These are phyloP conservation scores for Drosophila setosimentum DNA, from an alignment of 2,888 invertebrate species.

Conservation along the genomic window DNA sequence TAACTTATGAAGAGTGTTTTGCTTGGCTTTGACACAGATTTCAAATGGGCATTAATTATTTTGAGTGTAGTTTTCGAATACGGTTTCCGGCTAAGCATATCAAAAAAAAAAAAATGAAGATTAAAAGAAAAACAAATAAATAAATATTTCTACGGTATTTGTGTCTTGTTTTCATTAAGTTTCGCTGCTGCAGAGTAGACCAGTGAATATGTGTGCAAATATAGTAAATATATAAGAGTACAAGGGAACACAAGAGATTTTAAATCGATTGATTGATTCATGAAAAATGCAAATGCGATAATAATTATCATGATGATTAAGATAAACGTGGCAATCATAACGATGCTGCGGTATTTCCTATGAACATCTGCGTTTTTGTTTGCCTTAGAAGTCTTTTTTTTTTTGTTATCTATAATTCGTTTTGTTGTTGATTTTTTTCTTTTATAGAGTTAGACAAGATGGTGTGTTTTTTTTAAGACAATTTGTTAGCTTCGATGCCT, in stretches of 20 bases:
- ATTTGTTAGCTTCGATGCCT: slow-evolving; percentile 69
- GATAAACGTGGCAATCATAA: slow-evolving; percentile 39
- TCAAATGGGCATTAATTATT: background rate
- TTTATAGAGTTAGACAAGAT: slow-evolving; percentile 39
- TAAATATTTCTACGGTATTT: slow-evolving; percentile 10
- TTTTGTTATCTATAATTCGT: slow-evolving; percentile 45
- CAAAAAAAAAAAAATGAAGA: background rate
- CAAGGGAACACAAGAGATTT: slow-evolving; percentile 39
- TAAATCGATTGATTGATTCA: slow-evolving; percentile 72
- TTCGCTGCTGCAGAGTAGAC: slow-evolving; percentile 41
- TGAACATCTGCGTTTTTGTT: slow-evolving; percentile 50
- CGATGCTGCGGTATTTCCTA: slow-evolving; percentile 68
- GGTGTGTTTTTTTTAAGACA: slow-evolving; percentile 65
- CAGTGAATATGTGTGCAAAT: slow-evolving; percentile 24
- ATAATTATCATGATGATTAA: slow-evolving; percentile 27
- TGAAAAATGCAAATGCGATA: slow-evolving; percentile 71
- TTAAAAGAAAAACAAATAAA: slow-evolving; percentile 1
- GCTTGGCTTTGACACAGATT: slow-evolving; percentile 26
- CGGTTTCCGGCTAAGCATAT: slow-evolving; percentile 30
- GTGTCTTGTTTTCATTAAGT: slow-evolving; percentile 42
- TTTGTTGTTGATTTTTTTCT: slow-evolving; percentile 28
- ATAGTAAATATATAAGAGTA: slow-evolving; percentile 23
- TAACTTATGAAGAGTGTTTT: background rate
- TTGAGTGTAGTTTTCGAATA: background rate
- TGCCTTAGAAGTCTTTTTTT: slow-evolving; percentile 62